A percentile compares a stretch with the other conserved stretches of the same genome.
Conservation (phyloP, 1,140 invertebrate genomes). For the Zaprionus ghesquierei region DNA sequence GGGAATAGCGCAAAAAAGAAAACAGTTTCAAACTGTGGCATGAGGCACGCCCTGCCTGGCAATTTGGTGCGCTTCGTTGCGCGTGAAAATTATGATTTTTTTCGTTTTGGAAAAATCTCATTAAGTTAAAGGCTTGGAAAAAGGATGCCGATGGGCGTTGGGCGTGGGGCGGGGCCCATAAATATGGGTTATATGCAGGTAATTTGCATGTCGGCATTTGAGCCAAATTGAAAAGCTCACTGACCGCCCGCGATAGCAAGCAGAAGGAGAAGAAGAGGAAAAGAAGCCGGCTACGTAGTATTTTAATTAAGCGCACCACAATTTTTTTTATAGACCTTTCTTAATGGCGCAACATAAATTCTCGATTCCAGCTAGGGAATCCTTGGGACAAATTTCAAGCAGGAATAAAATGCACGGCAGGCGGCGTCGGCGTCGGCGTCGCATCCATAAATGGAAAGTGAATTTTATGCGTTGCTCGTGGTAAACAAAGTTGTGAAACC, state of each 20-base stretch:
- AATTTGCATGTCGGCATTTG: slow-evolving; percentile 59
- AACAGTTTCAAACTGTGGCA: slow-evolving; percentile 54
- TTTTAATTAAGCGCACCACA: slow-evolving; percentile 76
- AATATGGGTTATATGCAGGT: slow-evolving; percentile 58
- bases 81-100: slow-evolving; percentile 79
- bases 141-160: slow-evolving; percentile 67
- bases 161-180: slow-evolving; percentile 32
- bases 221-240: slow-evolving; percentile 56
- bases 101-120: slow-evolving; percentile 69
- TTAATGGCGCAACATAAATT: slow-evolving; percentile 72
- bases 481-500: slow-evolving; percentile 67
- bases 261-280: background rate
- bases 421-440: slow-evolving; percentile 23
- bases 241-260: slow-evolving; percentile 27
- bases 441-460: slow-evolving; percentile 65
- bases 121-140: slow-evolving; percentile 57
- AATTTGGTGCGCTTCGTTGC: slow-evolving; percentile 77
- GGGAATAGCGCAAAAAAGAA: background rate
- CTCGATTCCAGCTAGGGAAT: slow-evolving; percentile 24
- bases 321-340: slow-evolving; percentile 65
- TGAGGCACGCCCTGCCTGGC: slow-evolving; percentile 58
- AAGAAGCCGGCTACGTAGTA: slow-evolving; percentile 40
- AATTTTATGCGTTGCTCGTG: slow-evolving; percentile 64
- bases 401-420: slow-evolving; percentile 62
- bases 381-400: slow-evolving; percentile 8